Evolutionary conservation across 1,140 invertebrate species (phyloP).

Genomic region (Aplysia californica): DNA sequence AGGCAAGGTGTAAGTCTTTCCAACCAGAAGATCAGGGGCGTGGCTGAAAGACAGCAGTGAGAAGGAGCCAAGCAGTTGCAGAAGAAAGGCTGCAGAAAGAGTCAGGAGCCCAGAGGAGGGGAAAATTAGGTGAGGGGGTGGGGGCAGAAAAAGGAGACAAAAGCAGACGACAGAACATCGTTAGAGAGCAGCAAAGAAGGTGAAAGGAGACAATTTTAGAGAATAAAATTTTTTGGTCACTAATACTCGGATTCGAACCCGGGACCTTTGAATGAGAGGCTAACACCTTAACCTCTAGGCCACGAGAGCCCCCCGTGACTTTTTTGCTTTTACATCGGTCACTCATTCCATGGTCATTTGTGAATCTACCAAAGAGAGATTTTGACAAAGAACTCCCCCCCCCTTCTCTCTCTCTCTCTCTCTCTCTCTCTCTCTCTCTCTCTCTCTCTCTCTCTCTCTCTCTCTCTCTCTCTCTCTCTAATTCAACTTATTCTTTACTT

Average conservation of each 20-base stretch:
- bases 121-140: too few species aligned
- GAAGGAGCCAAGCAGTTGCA: too few species aligned
- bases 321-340: not conserved
- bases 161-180: too few species aligned
- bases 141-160: too few species aligned
- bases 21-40: too few species aligned
- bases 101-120: too few species aligned
- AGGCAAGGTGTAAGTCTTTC: too few species aligned
- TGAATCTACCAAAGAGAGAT: not conserved
- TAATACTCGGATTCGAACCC: not conserved
- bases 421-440: constrained; percentile 24
- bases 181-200: too few species aligned
- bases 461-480: constrained; percentile 10
- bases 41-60: too few species aligned
- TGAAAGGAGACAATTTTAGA: not conserved
- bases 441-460: constrained; percentile 21
- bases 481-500: not conserved
- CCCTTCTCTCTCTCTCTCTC: constrained; percentile 20
- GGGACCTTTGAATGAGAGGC: not conserved
- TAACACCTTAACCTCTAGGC: not conserved
- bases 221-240: not conserved
- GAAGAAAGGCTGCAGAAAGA: too few species aligned
- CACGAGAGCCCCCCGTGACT: too few species aligned
- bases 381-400: not conserved
- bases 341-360: not conserved